Base-by-base conservation (phyloP, 2,888 invertebrate species). In the Mythimna ferrago region DNA sequence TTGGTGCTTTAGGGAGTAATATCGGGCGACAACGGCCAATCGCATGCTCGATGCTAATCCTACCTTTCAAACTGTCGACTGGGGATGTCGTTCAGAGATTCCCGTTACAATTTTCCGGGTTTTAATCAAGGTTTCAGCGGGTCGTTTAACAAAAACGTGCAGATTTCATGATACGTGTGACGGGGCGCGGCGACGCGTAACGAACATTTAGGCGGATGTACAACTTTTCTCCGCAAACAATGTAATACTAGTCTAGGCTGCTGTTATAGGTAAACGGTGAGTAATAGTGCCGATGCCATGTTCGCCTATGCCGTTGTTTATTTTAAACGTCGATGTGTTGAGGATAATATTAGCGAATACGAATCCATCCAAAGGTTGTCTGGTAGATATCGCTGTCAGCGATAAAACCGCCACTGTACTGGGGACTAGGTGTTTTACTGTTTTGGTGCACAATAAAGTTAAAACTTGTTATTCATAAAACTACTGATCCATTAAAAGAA, bases 171-270 rank as follows among this genome's bases (percentile, higher is more conserved):
- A 83, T 83, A 78, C 26, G 38, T 71, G 66, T 74, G 78, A 78
- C 80, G 74, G 35, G 64, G 62, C 32, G 74, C 80, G 58, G 66
- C 79, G 81, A 73, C 54, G 84, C 85, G 81, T 77, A 70, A 74
- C 73, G 44, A 64, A 67, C 78, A 78, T 80, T 81, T 80, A 80
- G 68, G 56, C 76, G 73, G 73, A 82, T 60, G 80, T 83, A 66
- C 66, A 84, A 67, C 66, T 82, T 82, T 83, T 83, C 83, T 83
- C 83, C 62, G 65, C 51, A 21, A 65, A 73, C 80, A 71, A 76
- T 82, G 58, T 66, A 61, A 64, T 70, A 66, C 66, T 74, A 60
- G 67, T 51, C 68, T 81, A 72, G 63, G 71, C 21, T 78, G 44
- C n/a, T 44, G 64, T 66, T 66, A 68, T 69, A 67, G 41, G n/a